Evolutionary conservation across 1,140 invertebrate genomes (phyloP).

Genomic region (Ips typographus): DNA sequence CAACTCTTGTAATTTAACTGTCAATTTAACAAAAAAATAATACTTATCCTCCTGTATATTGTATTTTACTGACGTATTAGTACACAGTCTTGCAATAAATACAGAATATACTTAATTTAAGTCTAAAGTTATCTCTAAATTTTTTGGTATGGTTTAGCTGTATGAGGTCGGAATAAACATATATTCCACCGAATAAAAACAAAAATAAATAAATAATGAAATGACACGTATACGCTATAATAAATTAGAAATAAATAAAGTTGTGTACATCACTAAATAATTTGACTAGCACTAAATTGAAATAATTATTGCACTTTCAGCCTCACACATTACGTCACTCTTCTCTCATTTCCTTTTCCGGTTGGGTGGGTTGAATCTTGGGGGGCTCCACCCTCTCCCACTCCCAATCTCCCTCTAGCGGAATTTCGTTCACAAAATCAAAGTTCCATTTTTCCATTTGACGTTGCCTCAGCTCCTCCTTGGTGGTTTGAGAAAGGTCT

Average conservation of each 20-base stretch:
- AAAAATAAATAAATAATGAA: conserved; percentile 12
- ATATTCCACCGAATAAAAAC: not conserved
- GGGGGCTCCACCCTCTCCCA: conserved; percentile 41
- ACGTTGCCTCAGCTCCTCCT: not conserved
- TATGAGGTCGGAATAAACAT: not conserved
- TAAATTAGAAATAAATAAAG: no score
- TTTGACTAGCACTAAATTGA: not conserved
- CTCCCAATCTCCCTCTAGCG: conserved; percentile 46
- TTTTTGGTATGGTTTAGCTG: conserved; percentile 16
- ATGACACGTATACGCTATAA: no score
- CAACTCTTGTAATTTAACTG: no score
- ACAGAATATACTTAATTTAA: no score
- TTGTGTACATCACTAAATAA: no score
- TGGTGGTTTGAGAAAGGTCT: not conserved
- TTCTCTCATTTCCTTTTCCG: not conserved
- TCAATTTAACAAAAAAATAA: no score
- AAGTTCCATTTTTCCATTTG: conserved; percentile 37
- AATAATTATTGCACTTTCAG: not conserved
- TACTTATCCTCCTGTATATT: no score
- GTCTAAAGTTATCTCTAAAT: no score
- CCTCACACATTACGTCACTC: not conserved
- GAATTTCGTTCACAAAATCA: conserved; percentile 45
- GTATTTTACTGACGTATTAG: no score
- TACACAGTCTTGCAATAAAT: no score
- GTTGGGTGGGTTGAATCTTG: not conserved